Percentiles rank a stretch among this genome's conserved stretches.
phyloP scores from a whole-genome alignment of 2,113 vertebrate genomes.

The Cygnus atratus region DNA sequence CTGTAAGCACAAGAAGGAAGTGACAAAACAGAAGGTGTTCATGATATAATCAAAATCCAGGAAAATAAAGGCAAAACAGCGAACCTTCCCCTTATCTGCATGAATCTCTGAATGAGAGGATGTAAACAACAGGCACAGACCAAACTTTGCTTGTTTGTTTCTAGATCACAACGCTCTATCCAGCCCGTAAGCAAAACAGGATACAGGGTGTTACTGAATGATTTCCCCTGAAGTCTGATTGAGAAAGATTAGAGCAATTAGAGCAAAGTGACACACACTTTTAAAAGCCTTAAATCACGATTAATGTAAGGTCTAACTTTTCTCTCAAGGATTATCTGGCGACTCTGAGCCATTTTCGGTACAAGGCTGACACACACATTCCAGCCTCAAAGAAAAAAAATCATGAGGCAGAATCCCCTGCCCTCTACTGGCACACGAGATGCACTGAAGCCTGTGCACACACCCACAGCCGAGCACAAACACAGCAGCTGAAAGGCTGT shows the following conservation, averaged over 20 bases:
- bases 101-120: conserved; percentile 41
- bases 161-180: background rate
- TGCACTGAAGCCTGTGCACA: background rate
- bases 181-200: conserved; percentile 43
- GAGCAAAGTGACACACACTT: conserved; percentile 25
- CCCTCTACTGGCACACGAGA: conserved; percentile 55
- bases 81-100: conserved; percentile 50
- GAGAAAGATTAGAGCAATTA: conserved; percentile 64
- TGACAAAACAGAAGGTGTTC: conserved; percentile 40
- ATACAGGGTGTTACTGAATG: conserved; percentile 64
- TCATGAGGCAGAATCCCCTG: conserved; percentile 50
- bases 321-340: conserved; percentile 1
- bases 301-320: conserved; percentile 35
- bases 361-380: background rate
- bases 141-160: conserved; percentile 35
- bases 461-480: background rate
- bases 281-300: conserved; percentile 34
- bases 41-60: conserved; percentile 25
- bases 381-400: background rate
- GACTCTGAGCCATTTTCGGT: background rate
- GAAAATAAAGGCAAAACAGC: conserved; percentile 43
- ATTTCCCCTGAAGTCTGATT: conserved; percentile 66
- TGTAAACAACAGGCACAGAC: conserved; percentile 45
- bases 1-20: conserved; percentile 19
- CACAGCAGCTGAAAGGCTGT: background rate